These are phyloP conservation scores for Metellina segmentata DNA, from an alignment of 2,888 invertebrate genomes.

Conservation along the genomic window DNA sequence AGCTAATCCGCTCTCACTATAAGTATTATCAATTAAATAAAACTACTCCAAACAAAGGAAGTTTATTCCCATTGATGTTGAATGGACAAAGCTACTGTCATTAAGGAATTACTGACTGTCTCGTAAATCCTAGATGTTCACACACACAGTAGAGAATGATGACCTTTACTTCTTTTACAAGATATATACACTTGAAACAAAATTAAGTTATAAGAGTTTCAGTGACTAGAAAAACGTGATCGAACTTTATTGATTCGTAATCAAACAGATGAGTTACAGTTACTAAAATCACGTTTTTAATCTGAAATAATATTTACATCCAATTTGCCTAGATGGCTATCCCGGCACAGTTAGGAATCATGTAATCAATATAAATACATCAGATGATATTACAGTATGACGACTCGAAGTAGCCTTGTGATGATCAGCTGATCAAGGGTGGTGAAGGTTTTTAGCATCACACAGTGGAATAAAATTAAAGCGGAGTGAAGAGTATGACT, in stretches of 20 bases:
- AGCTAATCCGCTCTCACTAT: too few relatives aligned
- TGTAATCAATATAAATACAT: conserved; percentile 5
- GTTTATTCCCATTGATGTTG: too few relatives aligned
- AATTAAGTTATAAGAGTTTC: neutral
- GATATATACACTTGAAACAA: neutral
- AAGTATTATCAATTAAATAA: too few relatives aligned
- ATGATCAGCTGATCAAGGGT: conserved; percentile 20
- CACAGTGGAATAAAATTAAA: conserved; percentile 46
- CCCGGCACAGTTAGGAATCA: conserved; percentile 35
- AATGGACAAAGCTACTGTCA: too few relatives aligned
- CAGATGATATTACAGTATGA: conserved; percentile 26
- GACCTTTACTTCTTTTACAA: too few relatives aligned
- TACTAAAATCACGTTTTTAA: conserved; percentile 15
- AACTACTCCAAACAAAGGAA: too few relatives aligned
- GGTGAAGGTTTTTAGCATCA: conserved; percentile 5
- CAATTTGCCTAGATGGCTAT: neutral
- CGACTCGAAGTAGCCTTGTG: conserved; percentile 17
- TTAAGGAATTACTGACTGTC: too few relatives aligned
- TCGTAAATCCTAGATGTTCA: too few relatives aligned
- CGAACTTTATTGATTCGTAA: conserved; percentile 10
- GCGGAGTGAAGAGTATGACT: conserved; percentile 18
- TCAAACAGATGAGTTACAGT: conserved; percentile 26
- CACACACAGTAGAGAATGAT: too few relatives aligned
- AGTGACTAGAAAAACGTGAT: conserved; percentile 41
- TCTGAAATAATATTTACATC: conserved; percentile 60